phyloP scores from a whole-genome alignment of 2,797 vertebrate species.

The Oceanodroma leucorhoa region DNA sequence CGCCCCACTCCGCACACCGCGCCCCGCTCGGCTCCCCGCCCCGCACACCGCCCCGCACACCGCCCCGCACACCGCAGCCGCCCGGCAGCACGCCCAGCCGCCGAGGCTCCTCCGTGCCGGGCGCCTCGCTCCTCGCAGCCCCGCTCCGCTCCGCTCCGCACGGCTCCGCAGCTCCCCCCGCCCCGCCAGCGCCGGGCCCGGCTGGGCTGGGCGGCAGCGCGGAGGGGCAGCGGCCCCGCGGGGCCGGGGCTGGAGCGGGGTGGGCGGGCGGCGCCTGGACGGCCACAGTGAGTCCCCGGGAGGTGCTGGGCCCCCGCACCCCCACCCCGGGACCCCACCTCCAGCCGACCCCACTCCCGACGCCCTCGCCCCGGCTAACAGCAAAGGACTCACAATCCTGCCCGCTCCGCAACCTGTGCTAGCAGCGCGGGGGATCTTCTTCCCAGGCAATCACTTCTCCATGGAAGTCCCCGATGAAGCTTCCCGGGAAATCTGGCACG shows the following conservation, averaged over 20 bases:
- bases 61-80: neutral
- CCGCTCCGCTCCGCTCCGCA: neutral
- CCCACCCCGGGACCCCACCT: rapidly evolving
- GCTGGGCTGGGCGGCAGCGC: neutral
- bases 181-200: neutral
- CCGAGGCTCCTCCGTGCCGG: neutral
- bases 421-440: neutral
- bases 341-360: rapidly evolving
- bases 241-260: no score
- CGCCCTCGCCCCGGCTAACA: rapidly evolving
- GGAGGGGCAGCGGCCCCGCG: no score
- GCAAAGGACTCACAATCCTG: neutral
- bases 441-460: neutral
- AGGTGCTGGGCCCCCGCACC: neutral
- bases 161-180: neutral
- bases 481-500: neutral
- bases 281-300: neutral
- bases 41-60: neutral
- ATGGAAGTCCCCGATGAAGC: neutral
- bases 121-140: neutral
- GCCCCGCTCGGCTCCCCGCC: neutral
- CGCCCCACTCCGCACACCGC: neutral
- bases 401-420: rapidly evolving
- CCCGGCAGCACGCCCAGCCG: neutral
- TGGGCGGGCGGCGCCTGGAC: no score